Percentiles rank a stretch among this genome's conserved stretches.
Conservation (phyloP, 2,888 invertebrate genomes). For the Drosophila rubida region DNA sequence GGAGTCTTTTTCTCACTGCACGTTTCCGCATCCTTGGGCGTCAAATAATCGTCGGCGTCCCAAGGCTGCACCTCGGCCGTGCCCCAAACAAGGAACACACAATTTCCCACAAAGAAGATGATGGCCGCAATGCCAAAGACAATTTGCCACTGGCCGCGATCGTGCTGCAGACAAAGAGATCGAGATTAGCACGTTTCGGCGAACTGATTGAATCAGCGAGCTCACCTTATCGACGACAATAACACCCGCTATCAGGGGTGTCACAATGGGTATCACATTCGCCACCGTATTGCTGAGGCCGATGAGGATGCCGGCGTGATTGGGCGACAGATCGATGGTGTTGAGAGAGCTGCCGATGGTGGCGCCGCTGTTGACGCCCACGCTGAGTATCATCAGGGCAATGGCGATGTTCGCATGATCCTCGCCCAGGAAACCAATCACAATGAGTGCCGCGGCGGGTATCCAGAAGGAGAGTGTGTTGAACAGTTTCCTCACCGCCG, state of each 20-base stretch:
- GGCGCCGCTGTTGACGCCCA: constrained; percentile 84
- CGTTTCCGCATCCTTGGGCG: constrained; percentile 62
- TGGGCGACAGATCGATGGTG: constrained; percentile 88
- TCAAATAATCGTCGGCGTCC: constrained; percentile 87
- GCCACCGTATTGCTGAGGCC: constrained; percentile 88
- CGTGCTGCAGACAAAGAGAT: constrained; percentile 55
- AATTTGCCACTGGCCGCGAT: constrained; percentile 89
- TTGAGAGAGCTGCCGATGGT: constrained; percentile 85
- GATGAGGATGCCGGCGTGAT: constrained; percentile 88
- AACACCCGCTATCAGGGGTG: constrained; percentile 87
- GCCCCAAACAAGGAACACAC: constrained; percentile 89
- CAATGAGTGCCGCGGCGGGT: constrained; percentile 86
- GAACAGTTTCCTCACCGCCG: constrained; percentile 70
- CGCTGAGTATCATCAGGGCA: constrained; percentile 86
- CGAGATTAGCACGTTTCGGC: background rate
- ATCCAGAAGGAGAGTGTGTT: constrained; percentile 84
- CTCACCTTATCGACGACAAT: constrained; percentile 84
- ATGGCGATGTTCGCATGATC: constrained; percentile 85
- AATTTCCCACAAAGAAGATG: constrained; percentile 89
- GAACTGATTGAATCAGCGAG: constrained; percentile 58
- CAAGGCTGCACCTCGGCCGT: constrained; percentile 89
- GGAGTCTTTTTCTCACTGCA: constrained; percentile 8
- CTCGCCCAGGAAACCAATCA: constrained; percentile 85
- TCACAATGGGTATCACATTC: constrained; percentile 87
- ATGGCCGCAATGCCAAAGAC: constrained; percentile 90